A percentile compares a stretch with the other conserved stretches of the same genome.
phyloP scores from a whole-genome alignment of 1,140 invertebrate genomes.

The Bombus sibiricus region DNA sequence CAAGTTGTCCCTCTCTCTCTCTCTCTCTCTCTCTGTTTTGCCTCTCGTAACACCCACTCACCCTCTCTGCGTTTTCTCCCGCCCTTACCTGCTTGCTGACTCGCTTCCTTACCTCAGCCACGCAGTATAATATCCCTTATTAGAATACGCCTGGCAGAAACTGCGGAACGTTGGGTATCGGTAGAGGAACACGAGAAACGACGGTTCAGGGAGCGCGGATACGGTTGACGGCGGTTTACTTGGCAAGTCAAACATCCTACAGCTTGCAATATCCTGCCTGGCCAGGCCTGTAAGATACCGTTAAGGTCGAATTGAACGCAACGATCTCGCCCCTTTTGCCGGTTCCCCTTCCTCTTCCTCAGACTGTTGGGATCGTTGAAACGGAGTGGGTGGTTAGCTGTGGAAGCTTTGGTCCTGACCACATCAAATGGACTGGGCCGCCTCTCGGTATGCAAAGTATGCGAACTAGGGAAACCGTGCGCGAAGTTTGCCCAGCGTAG shows the following conservation, averaged over 20 bases:
- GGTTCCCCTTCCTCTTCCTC: background rate
- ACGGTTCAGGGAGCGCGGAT: constrained; percentile 25
- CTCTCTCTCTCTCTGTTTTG: constrained; percentile 21
- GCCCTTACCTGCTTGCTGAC: background rate
- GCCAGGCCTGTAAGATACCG: constrained; percentile 70
- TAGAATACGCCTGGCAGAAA: constrained; percentile 69
- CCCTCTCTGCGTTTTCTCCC: background rate
- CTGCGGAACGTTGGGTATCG: constrained; percentile 58
- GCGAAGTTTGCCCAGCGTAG: constrained; percentile 52
- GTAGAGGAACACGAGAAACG: constrained; percentile 60
- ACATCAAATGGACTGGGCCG: constrained; percentile 73
- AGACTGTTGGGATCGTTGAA: constrained; percentile 18
- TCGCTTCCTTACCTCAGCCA: constrained; percentile 18
- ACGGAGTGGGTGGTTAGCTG: constrained; percentile 9
- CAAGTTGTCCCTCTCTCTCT: constrained; percentile 56
- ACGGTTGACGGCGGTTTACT: constrained; percentile 73
- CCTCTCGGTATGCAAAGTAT: constrained; percentile 70
- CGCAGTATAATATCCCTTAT: constrained; percentile 75
- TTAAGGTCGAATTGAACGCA: constrained; percentile 68
- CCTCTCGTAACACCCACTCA: constrained; percentile 19
- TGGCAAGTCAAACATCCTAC: constrained; percentile 78
- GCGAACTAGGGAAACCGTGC: constrained; percentile 29
- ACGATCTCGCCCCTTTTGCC: constrained; percentile 9
- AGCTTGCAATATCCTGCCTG: constrained; percentile 75
- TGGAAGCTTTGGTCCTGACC: constrained; percentile 62